These are phyloP conservation scores for Megaceryle torquata DNA, from an alignment of 2,113 vertebrate species.

Conservation along the genomic window DNA sequence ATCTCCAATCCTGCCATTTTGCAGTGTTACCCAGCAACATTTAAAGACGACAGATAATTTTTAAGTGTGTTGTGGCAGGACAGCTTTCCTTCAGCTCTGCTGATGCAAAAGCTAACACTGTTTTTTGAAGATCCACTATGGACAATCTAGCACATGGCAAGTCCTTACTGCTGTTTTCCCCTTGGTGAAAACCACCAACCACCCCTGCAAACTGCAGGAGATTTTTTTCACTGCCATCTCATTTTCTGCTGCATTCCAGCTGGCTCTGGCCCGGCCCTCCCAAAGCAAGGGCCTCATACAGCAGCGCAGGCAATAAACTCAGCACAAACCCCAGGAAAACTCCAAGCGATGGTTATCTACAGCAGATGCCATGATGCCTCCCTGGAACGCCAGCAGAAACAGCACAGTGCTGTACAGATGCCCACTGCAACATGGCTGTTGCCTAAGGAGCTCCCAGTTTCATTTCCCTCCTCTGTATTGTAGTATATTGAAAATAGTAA, in stretches of 20 bases:
- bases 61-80: not conserved
- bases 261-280: not conserved
- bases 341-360: not conserved
- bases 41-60: not conserved
- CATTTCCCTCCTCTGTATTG: not conserved
- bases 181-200: not conserved
- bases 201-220: not conserved
- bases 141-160: not conserved
- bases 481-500: not conserved
- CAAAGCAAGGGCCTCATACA: not conserved
- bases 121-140: not conserved
- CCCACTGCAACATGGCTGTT: accelerated
- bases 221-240: not conserved
- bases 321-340: not conserved
- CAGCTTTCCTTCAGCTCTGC: not conserved
- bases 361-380: accelerated
- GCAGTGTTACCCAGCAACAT: not conserved
- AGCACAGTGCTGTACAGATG: not conserved
- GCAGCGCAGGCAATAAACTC: not conserved
- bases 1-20: accelerated
- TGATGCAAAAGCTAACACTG: not conserved
- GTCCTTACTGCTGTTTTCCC: not conserved
- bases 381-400: not conserved
- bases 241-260: not conserved
- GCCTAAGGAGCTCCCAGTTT: not conserved